phyloP scores from a whole-genome alignment of 2,888 invertebrate genomes.

The Sarcophaga subvicina region DNA sequence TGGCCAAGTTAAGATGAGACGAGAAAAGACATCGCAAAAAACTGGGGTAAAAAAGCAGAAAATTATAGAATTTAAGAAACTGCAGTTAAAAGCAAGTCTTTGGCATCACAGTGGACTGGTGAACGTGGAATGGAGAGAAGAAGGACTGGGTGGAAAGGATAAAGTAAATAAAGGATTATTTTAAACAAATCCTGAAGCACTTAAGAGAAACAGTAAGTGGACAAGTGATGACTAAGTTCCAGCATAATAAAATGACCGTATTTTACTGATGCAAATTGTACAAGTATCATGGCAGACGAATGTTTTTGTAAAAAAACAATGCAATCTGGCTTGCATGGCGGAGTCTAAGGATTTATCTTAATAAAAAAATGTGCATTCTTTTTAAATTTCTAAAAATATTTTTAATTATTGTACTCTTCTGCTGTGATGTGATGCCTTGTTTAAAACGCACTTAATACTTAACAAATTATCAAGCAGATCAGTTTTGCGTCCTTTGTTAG shows the following conservation, averaged over 20 bases:
- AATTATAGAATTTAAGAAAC: slow-evolving; percentile 37
- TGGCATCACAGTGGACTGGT: not conserved
- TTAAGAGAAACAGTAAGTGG: not conserved
- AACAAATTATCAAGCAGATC: slow-evolving; percentile 44
- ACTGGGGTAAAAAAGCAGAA: slow-evolving; percentile 35
- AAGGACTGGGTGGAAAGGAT: not conserved
- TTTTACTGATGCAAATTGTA: too few species aligned
- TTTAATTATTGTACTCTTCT: not conserved
- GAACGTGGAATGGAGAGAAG: not conserved
- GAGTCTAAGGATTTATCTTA: too few species aligned
- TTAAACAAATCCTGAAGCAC: not conserved
- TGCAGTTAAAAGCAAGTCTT: not conserved
- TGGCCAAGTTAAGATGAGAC: slow-evolving; percentile 41
- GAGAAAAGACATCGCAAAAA: slow-evolving; percentile 17
- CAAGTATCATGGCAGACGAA: not conserved
- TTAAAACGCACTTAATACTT: not conserved
- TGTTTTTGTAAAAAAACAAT: not conserved
- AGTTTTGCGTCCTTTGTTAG: slow-evolving; percentile 4
- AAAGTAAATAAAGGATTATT: slow-evolving; percentile 10
- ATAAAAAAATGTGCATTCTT: too few species aligned
- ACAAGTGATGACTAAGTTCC: slow-evolving; percentile 2
- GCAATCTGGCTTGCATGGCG: too few species aligned
- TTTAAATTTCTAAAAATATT: not conserved
- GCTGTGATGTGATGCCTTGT: not conserved
- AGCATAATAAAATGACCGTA: not conserved